These are phyloP conservation scores for Sarcoramphus papa DNA, from an alignment of 2,797 vertebrate species.

Conservation along the genomic window DNA sequence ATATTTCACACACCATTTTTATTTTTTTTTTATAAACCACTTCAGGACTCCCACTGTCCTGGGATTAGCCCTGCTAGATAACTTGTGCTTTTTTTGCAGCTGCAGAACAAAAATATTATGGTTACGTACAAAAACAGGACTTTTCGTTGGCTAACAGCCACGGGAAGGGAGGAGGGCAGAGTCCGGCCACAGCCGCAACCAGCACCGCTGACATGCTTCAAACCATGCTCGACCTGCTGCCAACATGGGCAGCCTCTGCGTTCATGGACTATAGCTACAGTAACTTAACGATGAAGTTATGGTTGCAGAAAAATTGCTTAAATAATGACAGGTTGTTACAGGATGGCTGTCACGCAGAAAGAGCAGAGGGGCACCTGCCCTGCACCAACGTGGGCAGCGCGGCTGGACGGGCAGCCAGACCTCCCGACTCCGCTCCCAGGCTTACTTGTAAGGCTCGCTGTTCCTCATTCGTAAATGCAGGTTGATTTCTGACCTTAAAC, in stretches of 20 bases:
- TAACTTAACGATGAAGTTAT: fast-evolving
- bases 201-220: fast-evolving
- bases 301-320: neutral
- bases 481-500: neutral
- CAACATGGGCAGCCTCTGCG: fast-evolving
- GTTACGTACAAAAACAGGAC: neutral
- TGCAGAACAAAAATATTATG: neutral
- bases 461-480: neutral
- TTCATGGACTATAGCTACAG: neutral
- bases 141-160: neutral
- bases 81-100: neutral
- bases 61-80: neutral
- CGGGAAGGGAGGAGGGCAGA: neutral
- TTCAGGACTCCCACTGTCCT: neutral
- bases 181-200: fast-evolving
- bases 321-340: fast-evolving
- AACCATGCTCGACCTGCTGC: neutral
- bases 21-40: neutral
- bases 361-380: neutral
- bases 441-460: neutral
- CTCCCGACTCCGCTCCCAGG: fast-evolving
- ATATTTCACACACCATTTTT: neutral
- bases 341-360: neutral
- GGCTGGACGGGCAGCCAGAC: neutral
- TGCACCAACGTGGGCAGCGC: fast-evolving